phyloP scores from a whole-genome alignment of 2,797 vertebrate genomes.

The Propithecus deckenii region DNA sequence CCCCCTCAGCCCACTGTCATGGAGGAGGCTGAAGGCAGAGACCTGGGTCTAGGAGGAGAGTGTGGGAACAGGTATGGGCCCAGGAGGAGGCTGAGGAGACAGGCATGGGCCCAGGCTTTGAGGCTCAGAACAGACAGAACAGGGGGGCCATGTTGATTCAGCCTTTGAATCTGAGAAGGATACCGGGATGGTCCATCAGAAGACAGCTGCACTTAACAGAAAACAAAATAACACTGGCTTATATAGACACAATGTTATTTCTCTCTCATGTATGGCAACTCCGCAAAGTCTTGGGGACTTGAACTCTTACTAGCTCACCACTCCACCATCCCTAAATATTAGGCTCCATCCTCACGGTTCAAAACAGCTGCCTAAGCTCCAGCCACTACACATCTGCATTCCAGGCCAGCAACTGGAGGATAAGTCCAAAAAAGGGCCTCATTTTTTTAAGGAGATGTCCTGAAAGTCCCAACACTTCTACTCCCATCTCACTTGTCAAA shows the following conservation, averaged over 20 bases:
- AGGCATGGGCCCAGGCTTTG: background rate
- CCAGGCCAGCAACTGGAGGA: background rate
- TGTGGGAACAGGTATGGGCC: background rate
- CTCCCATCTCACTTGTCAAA: background rate
- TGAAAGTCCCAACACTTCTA: background rate
- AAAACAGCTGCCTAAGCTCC: background rate
- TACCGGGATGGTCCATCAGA: background rate
- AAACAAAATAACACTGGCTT: background rate
- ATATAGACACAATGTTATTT: background rate
- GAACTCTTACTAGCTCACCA: background rate
- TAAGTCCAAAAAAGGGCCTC: background rate
- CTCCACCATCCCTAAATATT: background rate
- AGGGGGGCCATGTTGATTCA: background rate
- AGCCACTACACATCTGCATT: background rate
- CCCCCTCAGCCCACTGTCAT: background rate
- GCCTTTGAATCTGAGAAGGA: background rate
- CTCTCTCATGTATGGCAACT: background rate
- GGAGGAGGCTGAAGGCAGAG: background rate
- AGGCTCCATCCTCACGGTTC: background rate
- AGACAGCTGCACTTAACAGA: background rate
- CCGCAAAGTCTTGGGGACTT: background rate
- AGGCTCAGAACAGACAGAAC: background rate
- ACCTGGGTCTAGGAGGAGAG: background rate
- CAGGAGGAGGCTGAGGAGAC: background rate
- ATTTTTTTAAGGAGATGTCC: background rate